Conservation (phyloP, 2,113 vertebrate species). For the Agapornis roseicollis region DNA sequence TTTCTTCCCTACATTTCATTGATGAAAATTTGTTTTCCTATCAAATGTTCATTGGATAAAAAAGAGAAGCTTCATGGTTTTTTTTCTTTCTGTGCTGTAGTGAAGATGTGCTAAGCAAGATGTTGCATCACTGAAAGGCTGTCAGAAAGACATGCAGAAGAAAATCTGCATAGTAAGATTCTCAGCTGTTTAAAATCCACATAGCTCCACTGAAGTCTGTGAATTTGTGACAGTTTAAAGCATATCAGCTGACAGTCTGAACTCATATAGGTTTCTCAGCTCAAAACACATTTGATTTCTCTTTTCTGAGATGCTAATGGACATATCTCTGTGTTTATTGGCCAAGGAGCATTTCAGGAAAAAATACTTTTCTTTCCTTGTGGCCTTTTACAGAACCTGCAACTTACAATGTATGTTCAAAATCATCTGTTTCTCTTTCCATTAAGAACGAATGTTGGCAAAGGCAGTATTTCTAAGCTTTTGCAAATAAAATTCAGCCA, state of each 20-base stretch:
- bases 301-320: background rate
- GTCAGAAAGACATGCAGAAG: background rate
- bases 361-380: background rate
- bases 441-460: background rate
- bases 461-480: background rate
- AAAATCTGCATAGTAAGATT: background rate
- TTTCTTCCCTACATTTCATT: background rate
- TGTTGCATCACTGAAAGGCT: background rate
- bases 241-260: background rate
- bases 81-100: background rate
- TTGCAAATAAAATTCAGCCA: conserved; percentile 4
- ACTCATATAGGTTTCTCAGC: background rate
- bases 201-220: background rate
- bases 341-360: background rate
- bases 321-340: background rate
- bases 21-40: background rate
- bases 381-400: background rate
- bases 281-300: background rate
- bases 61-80: background rate
- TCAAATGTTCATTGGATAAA: background rate
- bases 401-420: background rate
- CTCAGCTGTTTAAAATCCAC: conserved; percentile 45
- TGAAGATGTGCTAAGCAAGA: background rate
- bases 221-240: background rate
- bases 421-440: background rate